Evolutionary conservation across 2,888 invertebrate genomes (phyloP).

Genomic region (Tetragonula carbonaria): DNA sequence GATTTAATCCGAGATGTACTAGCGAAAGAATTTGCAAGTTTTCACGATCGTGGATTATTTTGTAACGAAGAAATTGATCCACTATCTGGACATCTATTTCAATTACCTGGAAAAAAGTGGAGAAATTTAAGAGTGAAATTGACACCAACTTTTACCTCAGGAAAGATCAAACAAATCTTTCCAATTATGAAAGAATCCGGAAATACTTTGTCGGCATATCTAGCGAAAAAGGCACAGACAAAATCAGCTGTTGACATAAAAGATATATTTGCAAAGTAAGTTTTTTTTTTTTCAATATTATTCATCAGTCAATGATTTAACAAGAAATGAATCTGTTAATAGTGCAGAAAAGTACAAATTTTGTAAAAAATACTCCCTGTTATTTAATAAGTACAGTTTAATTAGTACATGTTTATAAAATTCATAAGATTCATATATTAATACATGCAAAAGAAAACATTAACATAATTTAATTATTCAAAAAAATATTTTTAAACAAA

Average conservation of each 20-base stretch:
- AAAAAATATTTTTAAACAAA: too few species aligned
- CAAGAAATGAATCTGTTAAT: background rate
- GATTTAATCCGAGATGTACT: conserved; percentile 77
- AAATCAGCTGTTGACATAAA: conserved; percentile 66
- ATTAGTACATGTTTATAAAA: too few species aligned
- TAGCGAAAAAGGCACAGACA: conserved; percentile 49
- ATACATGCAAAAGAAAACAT: too few species aligned
- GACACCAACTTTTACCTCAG: conserved; percentile 83
- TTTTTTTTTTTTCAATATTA: background rate
- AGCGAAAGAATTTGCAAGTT: conserved; percentile 79
- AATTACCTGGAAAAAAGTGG: conserved; percentile 79
- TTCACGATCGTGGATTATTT: conserved; percentile 79
- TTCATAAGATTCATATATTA: too few species aligned
- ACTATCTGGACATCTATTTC: conserved; percentile 76
- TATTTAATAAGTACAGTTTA: too few species aligned
- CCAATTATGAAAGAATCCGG: conserved; percentile 73
- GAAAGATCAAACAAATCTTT: conserved; percentile 82
- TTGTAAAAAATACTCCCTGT: too few species aligned
- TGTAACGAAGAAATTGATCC: conserved; percentile 78
- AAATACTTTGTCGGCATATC: conserved; percentile 59
- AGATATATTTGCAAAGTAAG: conserved; percentile 74
- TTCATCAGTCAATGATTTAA: background rate
- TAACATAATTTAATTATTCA: too few species aligned
- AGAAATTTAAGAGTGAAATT: conserved; percentile 79
- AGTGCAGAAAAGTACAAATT: background rate